phyloP scores from a whole-genome alignment of 92 coral and sea anemone genomes.

The Palythoa heliodiscus region DNA sequence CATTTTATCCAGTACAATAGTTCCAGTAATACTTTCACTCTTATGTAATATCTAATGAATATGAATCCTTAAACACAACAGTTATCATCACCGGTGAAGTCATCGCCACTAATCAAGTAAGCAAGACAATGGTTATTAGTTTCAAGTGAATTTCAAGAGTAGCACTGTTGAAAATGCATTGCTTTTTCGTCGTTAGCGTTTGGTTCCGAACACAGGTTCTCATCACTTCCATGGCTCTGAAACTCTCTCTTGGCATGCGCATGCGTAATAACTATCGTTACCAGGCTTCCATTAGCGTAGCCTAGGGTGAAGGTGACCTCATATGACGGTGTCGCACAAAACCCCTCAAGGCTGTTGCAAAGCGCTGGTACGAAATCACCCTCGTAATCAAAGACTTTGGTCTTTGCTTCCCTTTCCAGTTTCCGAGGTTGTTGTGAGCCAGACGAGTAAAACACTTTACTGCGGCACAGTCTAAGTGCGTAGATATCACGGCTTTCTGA shows the following conservation, averaged over 20 bases:
- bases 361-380: constrained; percentile 56
- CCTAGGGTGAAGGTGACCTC: constrained; percentile 70
- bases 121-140: background rate
- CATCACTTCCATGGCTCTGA: constrained; percentile 40
- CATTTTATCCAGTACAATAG: too few relatives aligned
- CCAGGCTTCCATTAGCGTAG: constrained; percentile 60
- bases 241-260: constrained; percentile 56
- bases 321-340: constrained; percentile 56
- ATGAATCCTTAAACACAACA: too few relatives aligned
- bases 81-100: too few relatives aligned
- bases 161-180: constrained; percentile 16
- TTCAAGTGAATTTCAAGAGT: background rate
- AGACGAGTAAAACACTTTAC: constrained; percentile 67
- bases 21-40: too few relatives aligned
- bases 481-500: constrained; percentile 60
- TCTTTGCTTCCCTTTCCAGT: constrained; percentile 66
- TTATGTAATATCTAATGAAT: too few relatives aligned
- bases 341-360: constrained; percentile 46
- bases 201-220: constrained; percentile 65
- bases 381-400: constrained; percentile 79
- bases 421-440: constrained; percentile 58
- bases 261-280: constrained; percentile 68
- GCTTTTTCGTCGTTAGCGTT: constrained; percentile 56
- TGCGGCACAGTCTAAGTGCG: constrained; percentile 63
- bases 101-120: background rate